phyloP scores from a whole-genome alignment of 2,113 vertebrate genomes.

The Centropus unirufus region DNA sequence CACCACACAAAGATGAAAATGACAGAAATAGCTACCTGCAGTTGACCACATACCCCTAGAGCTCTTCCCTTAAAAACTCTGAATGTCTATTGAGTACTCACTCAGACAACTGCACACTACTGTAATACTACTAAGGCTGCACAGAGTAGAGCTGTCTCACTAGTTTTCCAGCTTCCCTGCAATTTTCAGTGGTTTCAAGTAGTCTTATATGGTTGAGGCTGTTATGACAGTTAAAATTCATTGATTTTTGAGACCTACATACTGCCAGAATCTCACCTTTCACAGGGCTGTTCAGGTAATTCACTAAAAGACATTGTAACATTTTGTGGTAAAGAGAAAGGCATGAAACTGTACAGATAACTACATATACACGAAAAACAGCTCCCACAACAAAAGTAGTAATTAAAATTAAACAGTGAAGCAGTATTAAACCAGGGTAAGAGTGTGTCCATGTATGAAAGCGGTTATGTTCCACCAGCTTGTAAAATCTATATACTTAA shows the following conservation, averaged over 20 bases:
- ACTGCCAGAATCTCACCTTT: not conserved
- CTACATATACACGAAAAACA: not conserved
- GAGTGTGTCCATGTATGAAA: not conserved
- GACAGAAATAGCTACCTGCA: not conserved
- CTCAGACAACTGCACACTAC: not conserved
- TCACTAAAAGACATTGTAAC: not conserved
- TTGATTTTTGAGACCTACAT: not conserved
- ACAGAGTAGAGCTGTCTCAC: not conserved
- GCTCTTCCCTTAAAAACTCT: not conserved
- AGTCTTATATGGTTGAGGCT: not conserved
- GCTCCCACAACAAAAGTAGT: not conserved
- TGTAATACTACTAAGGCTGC: not conserved
- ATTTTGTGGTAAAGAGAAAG: not conserved
- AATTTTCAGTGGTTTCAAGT: not conserved
- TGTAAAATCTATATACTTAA: not conserved
- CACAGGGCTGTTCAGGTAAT: not conserved
- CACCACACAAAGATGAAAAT: rapidly evolving
- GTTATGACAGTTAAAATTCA: not conserved
- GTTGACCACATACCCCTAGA: not conserved
- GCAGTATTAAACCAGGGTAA: not conserved
- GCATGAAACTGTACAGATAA: not conserved
- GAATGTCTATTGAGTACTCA: not conserved
- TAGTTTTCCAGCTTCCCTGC: not conserved
- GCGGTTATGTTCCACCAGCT: not conserved
- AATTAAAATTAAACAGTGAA: not conserved